Evolutionary conservation across 2,797 vertebrate genomes (phyloP).

Genomic region (Rousettus madagascariensis): DNA sequence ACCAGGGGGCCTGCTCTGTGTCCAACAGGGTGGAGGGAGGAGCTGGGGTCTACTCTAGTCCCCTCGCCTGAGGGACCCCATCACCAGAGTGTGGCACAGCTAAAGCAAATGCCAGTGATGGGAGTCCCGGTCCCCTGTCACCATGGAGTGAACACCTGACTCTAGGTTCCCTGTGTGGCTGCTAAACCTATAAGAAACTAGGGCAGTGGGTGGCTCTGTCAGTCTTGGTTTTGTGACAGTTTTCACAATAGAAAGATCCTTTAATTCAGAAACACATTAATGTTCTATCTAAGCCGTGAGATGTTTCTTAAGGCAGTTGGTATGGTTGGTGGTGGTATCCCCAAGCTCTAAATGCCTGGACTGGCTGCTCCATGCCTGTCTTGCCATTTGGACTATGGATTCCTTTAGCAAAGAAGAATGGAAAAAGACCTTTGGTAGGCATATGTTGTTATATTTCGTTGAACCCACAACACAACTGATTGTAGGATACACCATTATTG

Average conservation of each 20-base stretch:
- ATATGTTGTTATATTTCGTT: background rate
- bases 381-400: background rate
- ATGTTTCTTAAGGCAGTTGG: background rate
- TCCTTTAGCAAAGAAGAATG: background rate
- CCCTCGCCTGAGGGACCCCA: background rate
- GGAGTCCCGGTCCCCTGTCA: background rate
- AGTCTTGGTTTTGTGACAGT: too few species aligned
- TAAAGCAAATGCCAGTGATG: background rate
- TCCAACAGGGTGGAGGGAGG: background rate
- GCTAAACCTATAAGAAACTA: background rate
- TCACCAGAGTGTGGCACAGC: background rate
- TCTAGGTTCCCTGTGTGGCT: background rate
- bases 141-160: background rate
- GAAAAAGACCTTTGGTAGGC: background rate
- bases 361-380: fast-evolving
- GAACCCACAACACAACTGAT: fast-evolving
- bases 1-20: background rate
- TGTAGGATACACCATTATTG: background rate
- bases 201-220: background rate
- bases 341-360: fast-evolving
- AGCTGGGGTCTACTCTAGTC: too few species aligned
- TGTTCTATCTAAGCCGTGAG: too few species aligned
- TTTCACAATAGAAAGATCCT: background rate
- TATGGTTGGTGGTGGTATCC: fast-evolving
- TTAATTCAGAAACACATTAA: background rate